These are phyloP conservation scores for Sternotherus odoratus DNA, from an alignment of 2,797 vertebrate genomes.

Conservation along the genomic window DNA sequence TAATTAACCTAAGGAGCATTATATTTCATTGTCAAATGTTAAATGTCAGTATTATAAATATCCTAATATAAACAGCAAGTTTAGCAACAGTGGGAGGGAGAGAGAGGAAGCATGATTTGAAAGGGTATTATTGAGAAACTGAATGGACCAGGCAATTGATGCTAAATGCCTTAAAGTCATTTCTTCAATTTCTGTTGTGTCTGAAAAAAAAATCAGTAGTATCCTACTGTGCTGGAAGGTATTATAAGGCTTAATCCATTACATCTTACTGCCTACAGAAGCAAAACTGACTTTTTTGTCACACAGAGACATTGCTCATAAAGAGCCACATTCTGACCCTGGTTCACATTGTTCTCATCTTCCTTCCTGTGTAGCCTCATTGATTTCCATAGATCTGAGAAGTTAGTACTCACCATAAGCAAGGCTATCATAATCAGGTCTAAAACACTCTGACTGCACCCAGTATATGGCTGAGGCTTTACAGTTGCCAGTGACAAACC, in stretches of 20 bases:
- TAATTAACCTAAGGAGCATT: slow-evolving; percentile 65
- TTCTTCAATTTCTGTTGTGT: not conserved
- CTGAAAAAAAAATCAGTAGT: slow-evolving; percentile 1
- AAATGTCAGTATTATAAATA: slow-evolving; percentile 64
- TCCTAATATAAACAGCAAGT: slow-evolving; percentile 58
- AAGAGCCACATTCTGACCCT: not conserved
- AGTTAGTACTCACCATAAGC: not conserved
- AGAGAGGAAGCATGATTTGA: slow-evolving; percentile 24
- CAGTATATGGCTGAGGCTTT: not conserved
- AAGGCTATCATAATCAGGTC: not conserved
- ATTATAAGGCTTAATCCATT: not conserved
- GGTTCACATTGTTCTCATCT: not conserved
- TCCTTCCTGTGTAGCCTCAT: not conserved
- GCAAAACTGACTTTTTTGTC: slow-evolving; percentile 6
- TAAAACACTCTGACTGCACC: not conserved
- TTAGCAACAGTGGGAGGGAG: slow-evolving; percentile 32
- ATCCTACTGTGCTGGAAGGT: slow-evolving; percentile 28
- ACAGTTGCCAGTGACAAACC: not conserved
- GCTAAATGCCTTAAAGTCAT: slow-evolving; percentile 12
- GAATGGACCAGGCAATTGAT: not conserved
- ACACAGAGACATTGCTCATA: slow-evolving; percentile 10
- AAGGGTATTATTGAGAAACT: slow-evolving; percentile 34
- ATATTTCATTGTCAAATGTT: slow-evolving; percentile 66
- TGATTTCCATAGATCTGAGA: not conserved
- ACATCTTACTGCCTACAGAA: slow-evolving; percentile 17